Evolutionary conservation across 53 echinoderm and acorn worm genomes (phyloP), one percentile per base, ranked within the genome.

Genomic region (Temnopleurus reevesii): DNA sequence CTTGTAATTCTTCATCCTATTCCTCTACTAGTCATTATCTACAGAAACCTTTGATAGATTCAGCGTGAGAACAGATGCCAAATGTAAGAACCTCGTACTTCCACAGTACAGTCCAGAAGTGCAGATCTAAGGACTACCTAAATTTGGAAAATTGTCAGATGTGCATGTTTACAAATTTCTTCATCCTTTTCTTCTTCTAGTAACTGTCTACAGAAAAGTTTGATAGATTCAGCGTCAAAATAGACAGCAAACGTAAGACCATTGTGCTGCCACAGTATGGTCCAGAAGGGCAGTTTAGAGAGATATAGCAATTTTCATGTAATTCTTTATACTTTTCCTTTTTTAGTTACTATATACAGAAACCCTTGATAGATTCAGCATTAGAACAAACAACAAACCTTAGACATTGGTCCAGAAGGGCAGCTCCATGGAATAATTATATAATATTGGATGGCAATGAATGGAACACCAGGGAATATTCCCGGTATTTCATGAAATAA

Each of bases 221-320:
- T 6, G 91, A 94, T 45, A 86, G 60, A 13, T 93, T 94, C 46
- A 56, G 89, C 64, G 93, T 90, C 10, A 44, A 77, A 55, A 90
- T 90, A 56, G 60, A 77, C 28, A 45, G 76, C 18, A 81, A 93
- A 28, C 81, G 77, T 1, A 87, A 85, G 6, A 90, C 53, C 0
- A 41, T 96, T 12, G 19, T 96, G 6, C 76, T 96, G 49, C 96
- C 96, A 30, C 83, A 91, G 34, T 89, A 93, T 59, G 89, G 93
- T 2, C 90, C 90, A 21, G 49, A 90, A 4, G 51, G 51, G 33
- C 89, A 91, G 31, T 77, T 92, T 17, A 60, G 65, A 46, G 95
- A n/a, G n/a, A n/a, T n/a, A n/a, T n/a, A n/a, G n/a, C n/a, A n/a
- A n/a, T n/a, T n/a, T n/a, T n/a, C n/a, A n/a, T n/a, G n/a, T n/a